phyloP scores from a whole-genome alignment of 2,113 vertebrate genomes.

The Myocastor coypus region DNA sequence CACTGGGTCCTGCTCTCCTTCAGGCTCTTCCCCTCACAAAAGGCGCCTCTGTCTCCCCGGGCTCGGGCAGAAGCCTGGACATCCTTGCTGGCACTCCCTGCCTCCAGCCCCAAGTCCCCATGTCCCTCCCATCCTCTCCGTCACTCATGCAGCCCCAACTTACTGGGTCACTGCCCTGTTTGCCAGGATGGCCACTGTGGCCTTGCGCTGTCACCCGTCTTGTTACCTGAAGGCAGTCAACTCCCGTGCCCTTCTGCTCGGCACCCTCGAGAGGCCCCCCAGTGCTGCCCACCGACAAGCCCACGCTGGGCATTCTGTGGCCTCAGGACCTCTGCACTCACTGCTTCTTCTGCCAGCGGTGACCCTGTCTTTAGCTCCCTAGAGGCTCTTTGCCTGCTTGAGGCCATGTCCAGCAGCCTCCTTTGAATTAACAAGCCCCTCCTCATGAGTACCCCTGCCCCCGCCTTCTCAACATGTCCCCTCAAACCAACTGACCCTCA shows the following conservation, averaged over 20 bases:
- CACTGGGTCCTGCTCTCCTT: background rate
- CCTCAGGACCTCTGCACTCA: constrained; percentile 34
- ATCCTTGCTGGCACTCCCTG: background rate
- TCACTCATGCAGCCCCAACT: background rate
- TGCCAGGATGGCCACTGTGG: background rate
- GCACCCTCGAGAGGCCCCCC: background rate
- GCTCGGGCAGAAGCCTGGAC: background rate
- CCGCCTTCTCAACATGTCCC: background rate
- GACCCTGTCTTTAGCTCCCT: too few relatives aligned
- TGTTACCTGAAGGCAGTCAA: background rate
- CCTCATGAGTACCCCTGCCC: background rate
- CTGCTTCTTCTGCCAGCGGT: background rate
- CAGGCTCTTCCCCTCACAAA: background rate
- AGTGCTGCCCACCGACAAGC: background rate
- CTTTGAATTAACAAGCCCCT: background rate
- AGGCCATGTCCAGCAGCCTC: background rate
- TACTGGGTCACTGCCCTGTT: background rate
- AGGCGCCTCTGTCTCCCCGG: background rate
- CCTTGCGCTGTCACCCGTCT: background rate
- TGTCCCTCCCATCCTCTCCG: background rate
- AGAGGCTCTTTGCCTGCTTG: background rate
- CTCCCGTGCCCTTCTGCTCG: background rate
- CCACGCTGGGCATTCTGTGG: background rate
- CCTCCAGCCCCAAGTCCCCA: background rate
- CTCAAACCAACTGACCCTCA: background rate